These are phyloP conservation scores for Uromys caudimaculatus DNA, from an alignment of 2,797 vertebrate genomes.

Conservation along the genomic window DNA sequence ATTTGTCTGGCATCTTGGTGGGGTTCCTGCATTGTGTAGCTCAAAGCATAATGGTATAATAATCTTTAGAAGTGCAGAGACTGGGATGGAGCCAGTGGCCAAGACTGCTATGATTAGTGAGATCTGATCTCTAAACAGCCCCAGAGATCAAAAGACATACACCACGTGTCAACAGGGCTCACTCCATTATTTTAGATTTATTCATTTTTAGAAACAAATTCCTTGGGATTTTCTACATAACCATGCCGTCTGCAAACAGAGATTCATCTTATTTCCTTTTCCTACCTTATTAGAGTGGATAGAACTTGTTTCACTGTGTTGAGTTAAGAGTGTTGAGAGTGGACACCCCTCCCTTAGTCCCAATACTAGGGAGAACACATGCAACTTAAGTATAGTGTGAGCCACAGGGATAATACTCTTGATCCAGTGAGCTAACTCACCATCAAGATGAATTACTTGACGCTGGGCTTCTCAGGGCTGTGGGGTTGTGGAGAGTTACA, in stretches of 20 bases:
- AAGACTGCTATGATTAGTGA: not conserved
- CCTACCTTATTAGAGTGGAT: not conserved
- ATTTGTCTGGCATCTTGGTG: not conserved
- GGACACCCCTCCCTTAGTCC: no score
- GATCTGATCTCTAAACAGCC: not conserved
- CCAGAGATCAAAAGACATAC: not conserved
- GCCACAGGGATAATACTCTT: no score
- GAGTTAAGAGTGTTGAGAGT: not conserved
- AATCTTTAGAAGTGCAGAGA: not conserved
- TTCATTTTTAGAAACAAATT: not conserved
- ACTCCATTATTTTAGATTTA: not conserved
- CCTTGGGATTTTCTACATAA: not conserved
- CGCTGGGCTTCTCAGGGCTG: no score
- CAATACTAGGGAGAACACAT: not conserved
- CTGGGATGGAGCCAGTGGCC: not conserved
- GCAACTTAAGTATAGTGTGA: not conserved
- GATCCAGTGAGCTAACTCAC: not conserved
- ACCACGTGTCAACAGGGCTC: not conserved
- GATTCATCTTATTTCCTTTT: not conserved
- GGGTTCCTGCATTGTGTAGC: not conserved
- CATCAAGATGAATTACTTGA: no score
- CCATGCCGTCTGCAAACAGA: not conserved
- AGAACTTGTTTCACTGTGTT: not conserved
- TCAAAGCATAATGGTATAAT: not conserved
- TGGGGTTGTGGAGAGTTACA: not conserved